Evolutionary conservation across 2,888 invertebrate genomes (phyloP).

Genomic region (Nudaria mundana): DNA sequence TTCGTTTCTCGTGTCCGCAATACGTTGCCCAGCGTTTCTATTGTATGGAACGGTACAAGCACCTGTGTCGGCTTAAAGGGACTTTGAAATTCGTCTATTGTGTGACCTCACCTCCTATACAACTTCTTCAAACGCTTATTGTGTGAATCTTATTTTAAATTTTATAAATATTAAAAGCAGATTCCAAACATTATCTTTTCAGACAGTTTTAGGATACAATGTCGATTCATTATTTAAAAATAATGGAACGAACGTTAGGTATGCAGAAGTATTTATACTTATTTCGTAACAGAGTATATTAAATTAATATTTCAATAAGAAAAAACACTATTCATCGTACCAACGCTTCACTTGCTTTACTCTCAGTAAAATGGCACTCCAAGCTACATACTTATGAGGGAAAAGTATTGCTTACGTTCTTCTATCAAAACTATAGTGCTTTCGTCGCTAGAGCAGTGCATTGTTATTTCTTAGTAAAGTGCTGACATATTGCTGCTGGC

Average conservation of each 20-base stretch:
- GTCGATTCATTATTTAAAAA: too few species aligned
- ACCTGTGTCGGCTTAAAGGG: conserved; percentile 64
- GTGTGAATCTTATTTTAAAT: conserved; percentile 42
- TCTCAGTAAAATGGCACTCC: conserved; percentile 36
- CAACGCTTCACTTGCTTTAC: conserved; percentile 23
- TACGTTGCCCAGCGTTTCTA: conserved; percentile 43
- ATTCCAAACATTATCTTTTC: too few species aligned
- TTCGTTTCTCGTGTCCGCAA: conserved; percentile 43
- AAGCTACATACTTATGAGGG: conserved; percentile 53
- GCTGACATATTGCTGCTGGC: conserved; percentile 70
- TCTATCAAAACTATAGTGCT: conserved; percentile 61
- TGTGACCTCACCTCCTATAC: conserved; percentile 40
- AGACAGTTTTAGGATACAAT: too few species aligned
- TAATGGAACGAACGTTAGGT: too few species aligned
- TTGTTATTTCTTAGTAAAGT: conserved; percentile 74
- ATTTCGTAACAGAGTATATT: neutral
- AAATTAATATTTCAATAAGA: conserved; percentile 9
- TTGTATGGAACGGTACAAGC: conserved; percentile 51
- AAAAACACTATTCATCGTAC: conserved; percentile 18
- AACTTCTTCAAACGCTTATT: conserved; percentile 51
- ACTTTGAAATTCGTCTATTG: conserved; percentile 46
- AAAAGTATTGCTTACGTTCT: conserved; percentile 60
- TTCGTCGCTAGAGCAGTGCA: conserved; percentile 57
- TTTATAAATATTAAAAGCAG: conserved; percentile 37
- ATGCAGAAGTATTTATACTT: neutral